Percentiles rank a stretch among this genome's conserved stretches.
phyloP scores from a whole-genome alignment of 2,888 invertebrate species.

The Cerastoderma edule region DNA sequence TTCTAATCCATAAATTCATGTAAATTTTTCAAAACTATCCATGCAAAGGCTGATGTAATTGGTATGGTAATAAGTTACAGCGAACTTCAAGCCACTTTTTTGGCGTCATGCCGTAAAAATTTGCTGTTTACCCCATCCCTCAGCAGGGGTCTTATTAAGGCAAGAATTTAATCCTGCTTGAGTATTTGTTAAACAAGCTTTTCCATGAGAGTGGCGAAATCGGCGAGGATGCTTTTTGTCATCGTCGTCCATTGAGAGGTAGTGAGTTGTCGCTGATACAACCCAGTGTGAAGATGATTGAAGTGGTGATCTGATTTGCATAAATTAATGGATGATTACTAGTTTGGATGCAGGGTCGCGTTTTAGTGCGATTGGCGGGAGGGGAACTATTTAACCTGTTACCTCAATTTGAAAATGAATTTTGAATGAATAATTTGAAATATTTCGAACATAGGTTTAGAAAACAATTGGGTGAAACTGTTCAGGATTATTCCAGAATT shows the following conservation, averaged over 20 bases:
- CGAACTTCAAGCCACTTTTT: neutral
- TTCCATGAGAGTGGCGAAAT: neutral
- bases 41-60: no score
- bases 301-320: constrained; percentile 52
- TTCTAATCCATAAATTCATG: no score
- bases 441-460: no score
- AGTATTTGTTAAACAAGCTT: constrained; percentile 51
- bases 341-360: constrained; percentile 29
- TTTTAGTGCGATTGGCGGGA: constrained; percentile 12
- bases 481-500: no score
- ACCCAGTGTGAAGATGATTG: constrained; percentile 49
- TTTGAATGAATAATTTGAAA: no score
- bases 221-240: constrained; percentile 18
- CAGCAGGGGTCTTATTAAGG: constrained; percentile 35
- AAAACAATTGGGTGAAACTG: no score
- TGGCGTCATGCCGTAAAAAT: constrained; percentile 16
- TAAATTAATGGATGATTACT: constrained; percentile 50
- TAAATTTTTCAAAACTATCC: no score
- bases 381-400: constrained; percentile 19
- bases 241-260: constrained; percentile 13
- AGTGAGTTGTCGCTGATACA: constrained; percentile 1
- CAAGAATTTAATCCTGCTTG: constrained; percentile 38
- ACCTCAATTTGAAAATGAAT: neutral
- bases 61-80: no score
- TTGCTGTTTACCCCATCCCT: constrained; percentile 37